phyloP scores from a whole-genome alignment of 2,797 vertebrate species.

The Sebastes paucispinis region DNA sequence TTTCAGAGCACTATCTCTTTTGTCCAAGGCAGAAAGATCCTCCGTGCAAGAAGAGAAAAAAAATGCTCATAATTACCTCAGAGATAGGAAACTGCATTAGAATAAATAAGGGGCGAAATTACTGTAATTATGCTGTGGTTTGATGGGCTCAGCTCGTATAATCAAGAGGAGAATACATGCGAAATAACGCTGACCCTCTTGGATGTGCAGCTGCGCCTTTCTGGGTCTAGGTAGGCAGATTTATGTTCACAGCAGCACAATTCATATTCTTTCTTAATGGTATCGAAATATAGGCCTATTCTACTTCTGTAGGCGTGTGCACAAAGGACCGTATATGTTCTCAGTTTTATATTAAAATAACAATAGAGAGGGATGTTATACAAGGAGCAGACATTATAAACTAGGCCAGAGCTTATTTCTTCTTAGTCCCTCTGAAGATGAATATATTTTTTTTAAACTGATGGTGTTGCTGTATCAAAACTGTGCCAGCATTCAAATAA shows the following conservation, averaged over 20 bases:
- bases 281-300: conserved; percentile 38
- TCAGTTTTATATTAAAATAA: conserved; percentile 12
- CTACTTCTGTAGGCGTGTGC: neutral
- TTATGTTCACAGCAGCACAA: conserved; percentile 57
- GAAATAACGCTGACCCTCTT: conserved; percentile 99
- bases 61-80: conserved; percentile 99
- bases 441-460: neutral
- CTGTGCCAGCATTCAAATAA: neutral
- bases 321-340: conserved; percentile 29
- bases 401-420: neutral
- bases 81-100: conserved; percentile 99
- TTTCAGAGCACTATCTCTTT: conserved; percentile 98
- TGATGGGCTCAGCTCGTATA: conserved; percentile 99
- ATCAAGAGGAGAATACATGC: conserved; percentile 99
- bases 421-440: neutral
- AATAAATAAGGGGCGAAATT: conserved; percentile 99
- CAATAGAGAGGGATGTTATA: neutral
- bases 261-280: conserved; percentile 57
- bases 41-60: conserved; percentile 91
- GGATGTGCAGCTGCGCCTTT: conserved; percentile 96
- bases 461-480: neutral
- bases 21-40: conserved; percentile 99
- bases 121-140: conserved; percentile 99
- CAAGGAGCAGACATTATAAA: neutral
- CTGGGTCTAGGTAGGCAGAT: conserved; percentile 54